A percentile compares a stretch with the other conserved stretches of the same genome.
phyloP scores from a whole-genome alignment of 2,113 vertebrate species.

The Pavo muticus region DNA sequence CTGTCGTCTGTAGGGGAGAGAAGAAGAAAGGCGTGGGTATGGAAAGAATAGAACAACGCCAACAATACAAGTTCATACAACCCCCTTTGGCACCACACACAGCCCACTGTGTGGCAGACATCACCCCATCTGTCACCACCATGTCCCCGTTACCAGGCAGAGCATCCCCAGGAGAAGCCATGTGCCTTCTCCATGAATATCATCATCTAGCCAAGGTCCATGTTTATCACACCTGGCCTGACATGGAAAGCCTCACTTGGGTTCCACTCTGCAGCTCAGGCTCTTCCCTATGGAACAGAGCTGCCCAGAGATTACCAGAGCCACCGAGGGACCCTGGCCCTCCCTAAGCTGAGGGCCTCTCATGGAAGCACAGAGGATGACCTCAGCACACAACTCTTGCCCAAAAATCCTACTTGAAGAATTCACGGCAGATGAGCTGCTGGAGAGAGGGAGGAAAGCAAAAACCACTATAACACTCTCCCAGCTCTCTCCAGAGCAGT shows the following conservation, averaged over 20 bases:
- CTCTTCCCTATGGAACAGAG: fast-evolving
- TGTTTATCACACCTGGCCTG: fast-evolving
- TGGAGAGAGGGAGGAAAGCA: not conserved
- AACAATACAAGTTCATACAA: fast-evolving
- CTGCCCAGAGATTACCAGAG: not conserved
- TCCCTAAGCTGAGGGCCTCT: not conserved
- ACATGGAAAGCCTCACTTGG: not conserved
- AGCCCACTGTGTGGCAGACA: not conserved
- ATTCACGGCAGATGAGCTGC: not conserved
- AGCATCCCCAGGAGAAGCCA: not conserved
- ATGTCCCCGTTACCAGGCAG: not conserved
- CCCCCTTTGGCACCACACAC: fast-evolving
- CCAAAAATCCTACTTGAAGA: not conserved
- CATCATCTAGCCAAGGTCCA: fast-evolving
- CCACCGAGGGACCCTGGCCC: not conserved
- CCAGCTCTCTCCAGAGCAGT: not conserved
- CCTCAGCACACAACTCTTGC: not conserved
- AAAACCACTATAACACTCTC: fast-evolving
- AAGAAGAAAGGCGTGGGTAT: not conserved
- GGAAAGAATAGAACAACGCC: not conserved
- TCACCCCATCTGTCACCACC: not conserved
- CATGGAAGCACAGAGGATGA: not conserved
- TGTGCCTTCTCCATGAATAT: not conserved
- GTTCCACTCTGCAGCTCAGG: not conserved
- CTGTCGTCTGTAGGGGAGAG: conserved; percentile 86